Base-by-base conservation (phyloP, 2,113 vertebrate genomes). In the Sinocyclocheilus grahami region DNA sequence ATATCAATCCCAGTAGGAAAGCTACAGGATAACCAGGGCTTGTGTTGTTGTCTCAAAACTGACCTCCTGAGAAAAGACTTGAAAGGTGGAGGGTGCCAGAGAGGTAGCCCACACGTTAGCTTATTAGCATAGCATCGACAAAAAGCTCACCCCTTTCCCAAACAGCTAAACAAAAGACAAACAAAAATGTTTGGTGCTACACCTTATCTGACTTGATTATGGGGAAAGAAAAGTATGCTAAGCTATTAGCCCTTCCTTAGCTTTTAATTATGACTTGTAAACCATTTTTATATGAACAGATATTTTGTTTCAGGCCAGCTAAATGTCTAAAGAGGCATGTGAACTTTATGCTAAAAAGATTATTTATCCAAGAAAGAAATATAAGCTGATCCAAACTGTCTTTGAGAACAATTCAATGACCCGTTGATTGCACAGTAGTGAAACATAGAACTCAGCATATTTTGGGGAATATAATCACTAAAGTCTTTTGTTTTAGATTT, bases 381-480 rank as follows among this genome's bases (percentile, higher is more conserved):
- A 95, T 95, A 95, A 95, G 94, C 94, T 95, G 92, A 95, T 93
- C 93, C 94, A 93, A 94, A 94, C 92, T 92, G 93, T 93, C 93
- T 90, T 90, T 94, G 90, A 91, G 87, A 93, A 94, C 90, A 91
- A 87, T 92, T 94, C 90, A 93, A 90, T 94, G 93, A 93, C 93
- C 94, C 91, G 90, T 89, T 90, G 88, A 94, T 94, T 94, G 94
- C 94, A 95, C 93, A 95, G 92, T 90, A 90, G 83, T 75, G 89
- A 93, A 90, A 86, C 87, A 69, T 88, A 90, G 87, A 90, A 91
- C 93, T 93, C 93, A 94, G 88, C 91, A 87, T 94, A 92, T 93
- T 93, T 93, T 94, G 90, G 91, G 95, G 94, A 95, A 91, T 95
- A 94, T 94, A 95, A 95, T 95, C 95, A 95, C 95, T 95, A 95